Conservation (phyloP, 2,113 vertebrate genomes). For the Notarius quadriscutis region DNA sequence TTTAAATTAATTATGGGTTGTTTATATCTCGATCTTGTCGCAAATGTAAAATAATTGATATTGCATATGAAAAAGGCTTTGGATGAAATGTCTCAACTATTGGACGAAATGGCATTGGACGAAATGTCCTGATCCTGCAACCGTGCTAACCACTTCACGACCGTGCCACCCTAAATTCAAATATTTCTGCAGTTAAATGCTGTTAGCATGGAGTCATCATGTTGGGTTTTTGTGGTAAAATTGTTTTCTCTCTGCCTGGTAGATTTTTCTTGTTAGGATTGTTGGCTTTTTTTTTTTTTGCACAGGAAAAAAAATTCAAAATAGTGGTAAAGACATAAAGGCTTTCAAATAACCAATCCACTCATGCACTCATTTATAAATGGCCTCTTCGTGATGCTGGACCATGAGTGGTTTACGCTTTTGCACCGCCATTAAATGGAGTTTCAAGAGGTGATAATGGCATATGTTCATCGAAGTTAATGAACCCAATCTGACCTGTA, state of each 20-base stretch:
- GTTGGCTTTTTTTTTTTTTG: not conserved
- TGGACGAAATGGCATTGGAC: too few species aligned
- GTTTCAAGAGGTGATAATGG: not conserved
- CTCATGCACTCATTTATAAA: not conserved
- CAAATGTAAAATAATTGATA: too few species aligned
- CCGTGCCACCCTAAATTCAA: too few species aligned
- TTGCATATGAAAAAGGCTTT: too few species aligned
- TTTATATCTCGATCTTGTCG: too few species aligned
- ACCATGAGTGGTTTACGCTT: not conserved
- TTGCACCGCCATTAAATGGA: not conserved
- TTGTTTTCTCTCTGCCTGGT: not conserved
- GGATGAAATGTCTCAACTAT: too few species aligned
- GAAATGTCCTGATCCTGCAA: too few species aligned
- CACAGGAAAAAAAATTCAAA: not conserved
- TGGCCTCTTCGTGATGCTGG: not conserved
- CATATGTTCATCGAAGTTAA: slow-evolving; percentile 12
- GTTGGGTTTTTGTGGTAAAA: not conserved
- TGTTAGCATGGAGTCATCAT: not conserved
- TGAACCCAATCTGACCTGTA: not conserved
- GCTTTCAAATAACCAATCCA: slow-evolving; percentile 9
- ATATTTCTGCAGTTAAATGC: not conserved
- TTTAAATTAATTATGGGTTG: too few species aligned
- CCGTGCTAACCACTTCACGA: too few species aligned
- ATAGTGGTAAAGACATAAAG: not conserved
- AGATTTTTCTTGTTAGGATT: not conserved